These are phyloP conservation scores for Tridacna gigas DNA, from an alignment of 2,888 invertebrate genomes.

Conservation along the genomic window DNA sequence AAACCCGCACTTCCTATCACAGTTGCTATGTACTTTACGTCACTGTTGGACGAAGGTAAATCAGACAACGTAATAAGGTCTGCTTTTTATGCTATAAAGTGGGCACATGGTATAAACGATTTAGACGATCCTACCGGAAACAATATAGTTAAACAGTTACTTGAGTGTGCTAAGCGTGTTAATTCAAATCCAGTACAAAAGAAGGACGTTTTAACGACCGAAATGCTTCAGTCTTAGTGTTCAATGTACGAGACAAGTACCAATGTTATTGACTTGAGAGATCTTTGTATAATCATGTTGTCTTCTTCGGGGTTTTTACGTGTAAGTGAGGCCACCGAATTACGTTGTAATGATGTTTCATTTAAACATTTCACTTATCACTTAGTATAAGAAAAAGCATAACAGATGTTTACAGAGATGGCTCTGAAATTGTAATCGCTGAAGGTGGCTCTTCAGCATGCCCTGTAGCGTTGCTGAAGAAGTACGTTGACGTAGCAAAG, in stretches of 20 bases:
- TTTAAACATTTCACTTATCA: constrained; percentile 26
- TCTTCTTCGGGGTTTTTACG: constrained; percentile 32
- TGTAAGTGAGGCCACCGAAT: constrained; percentile 7
- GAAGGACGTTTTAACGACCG: constrained; percentile 26
- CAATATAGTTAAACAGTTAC: constrained; percentile 16
- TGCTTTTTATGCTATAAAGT: constrained; percentile 25
- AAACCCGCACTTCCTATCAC: not conserved
- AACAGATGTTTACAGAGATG: constrained; percentile 40
- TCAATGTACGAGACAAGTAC: not conserved
- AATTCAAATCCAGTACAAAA: constrained; percentile 19
- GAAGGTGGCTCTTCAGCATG: constrained; percentile 37
- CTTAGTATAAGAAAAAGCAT: constrained; percentile 32
- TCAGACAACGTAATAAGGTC: not conserved
- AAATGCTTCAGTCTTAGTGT: constrained; percentile 19
- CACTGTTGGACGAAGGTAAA: not conserved
- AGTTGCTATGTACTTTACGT: not conserved
- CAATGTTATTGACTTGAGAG: constrained; percentile 37
- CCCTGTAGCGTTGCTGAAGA: constrained; percentile 32
- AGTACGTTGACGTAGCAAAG: constrained; percentile 26
- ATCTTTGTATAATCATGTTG: constrained; percentile 33
- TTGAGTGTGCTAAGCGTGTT: constrained; percentile 29
- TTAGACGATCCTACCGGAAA: no score
- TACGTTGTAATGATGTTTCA: constrained; percentile 31
- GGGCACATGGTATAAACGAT: no score
- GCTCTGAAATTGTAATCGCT: constrained; percentile 27